Evolutionary conservation across 2,888 invertebrate species (phyloP).

Genomic region (Eristalinus sepulchralis): DNA sequence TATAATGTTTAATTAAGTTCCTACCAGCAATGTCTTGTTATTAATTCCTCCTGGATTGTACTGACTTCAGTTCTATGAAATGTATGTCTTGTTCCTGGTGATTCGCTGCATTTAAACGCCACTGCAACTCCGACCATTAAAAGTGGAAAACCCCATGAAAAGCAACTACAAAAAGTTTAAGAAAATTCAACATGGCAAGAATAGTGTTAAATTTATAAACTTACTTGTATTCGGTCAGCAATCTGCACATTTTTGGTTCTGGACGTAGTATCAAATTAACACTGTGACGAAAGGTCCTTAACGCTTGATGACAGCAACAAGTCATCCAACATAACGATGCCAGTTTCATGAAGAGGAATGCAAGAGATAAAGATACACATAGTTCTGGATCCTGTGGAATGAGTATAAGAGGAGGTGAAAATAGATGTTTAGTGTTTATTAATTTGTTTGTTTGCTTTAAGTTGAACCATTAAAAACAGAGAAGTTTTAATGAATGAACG

Average conservation of each 20-base stretch:
- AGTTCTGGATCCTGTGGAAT: constrained; percentile 52
- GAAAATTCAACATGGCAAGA: background rate
- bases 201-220: background rate
- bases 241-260: constrained; percentile 60
- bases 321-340: constrained; percentile 63
- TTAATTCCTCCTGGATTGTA: constrained; percentile 71
- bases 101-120: constrained; percentile 82
- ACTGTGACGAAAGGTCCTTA: constrained; percentile 61
- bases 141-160: constrained; percentile 80
- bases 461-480: too few species aligned
- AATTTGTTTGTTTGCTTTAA: too few species aligned
- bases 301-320: constrained; percentile 62
- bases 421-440: background rate
- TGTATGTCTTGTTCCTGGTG: constrained; percentile 57
- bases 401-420: background rate
- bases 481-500: too few species aligned
- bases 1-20: background rate
- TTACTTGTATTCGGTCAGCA: constrained; percentile 61
- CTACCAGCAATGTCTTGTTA: constrained; percentile 74
- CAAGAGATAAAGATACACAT: constrained; percentile 50
- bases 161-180: constrained; percentile 77
- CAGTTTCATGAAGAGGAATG: constrained; percentile 62
- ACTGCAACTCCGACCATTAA: constrained; percentile 82
- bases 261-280: constrained; percentile 61
- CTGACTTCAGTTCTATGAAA: constrained; percentile 58